phyloP scores from a whole-genome alignment of 2,113 vertebrate species.

The Himantopus leucocephalus region DNA sequence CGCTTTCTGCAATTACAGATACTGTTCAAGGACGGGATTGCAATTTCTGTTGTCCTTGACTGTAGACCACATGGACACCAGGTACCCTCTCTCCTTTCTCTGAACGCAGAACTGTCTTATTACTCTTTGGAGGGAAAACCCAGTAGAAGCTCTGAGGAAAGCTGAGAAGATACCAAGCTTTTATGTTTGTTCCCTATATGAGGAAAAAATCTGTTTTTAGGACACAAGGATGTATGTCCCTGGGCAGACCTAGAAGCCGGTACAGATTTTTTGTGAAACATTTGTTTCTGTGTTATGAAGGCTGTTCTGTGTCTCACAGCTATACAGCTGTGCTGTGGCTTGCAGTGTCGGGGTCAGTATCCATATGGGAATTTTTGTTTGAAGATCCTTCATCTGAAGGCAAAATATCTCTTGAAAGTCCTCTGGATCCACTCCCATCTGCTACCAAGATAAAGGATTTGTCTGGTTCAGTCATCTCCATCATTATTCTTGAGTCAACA shows the following conservation, averaged over 20 bases:
- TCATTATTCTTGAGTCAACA: slow-evolving; percentile 22
- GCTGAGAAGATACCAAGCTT: not conserved
- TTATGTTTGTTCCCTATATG: not conserved
- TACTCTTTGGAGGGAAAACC: not conserved
- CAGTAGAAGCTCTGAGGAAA: not conserved
- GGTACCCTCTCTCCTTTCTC: not conserved
- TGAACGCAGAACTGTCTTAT: not conserved
- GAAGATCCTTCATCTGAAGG: not conserved
- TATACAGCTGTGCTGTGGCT: not conserved
- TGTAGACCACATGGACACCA: not conserved
- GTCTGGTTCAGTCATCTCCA: not conserved
- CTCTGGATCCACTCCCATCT: not conserved
- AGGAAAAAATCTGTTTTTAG: not conserved
- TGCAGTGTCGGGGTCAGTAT: not conserved
- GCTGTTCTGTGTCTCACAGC: not conserved
- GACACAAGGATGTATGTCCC: not conserved
- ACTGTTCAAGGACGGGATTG: not conserved
- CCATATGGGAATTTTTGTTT: not conserved
- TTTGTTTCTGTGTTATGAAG: not conserved
- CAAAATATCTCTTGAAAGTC: not conserved
- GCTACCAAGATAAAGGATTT: not conserved
- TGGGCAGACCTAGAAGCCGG: not conserved
- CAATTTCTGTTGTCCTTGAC: not conserved
- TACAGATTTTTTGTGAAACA: not conserved
- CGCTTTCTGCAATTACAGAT: not conserved